Base-by-base conservation (phyloP, 1,140 invertebrate species). In the Euwallacea similis region DNA sequence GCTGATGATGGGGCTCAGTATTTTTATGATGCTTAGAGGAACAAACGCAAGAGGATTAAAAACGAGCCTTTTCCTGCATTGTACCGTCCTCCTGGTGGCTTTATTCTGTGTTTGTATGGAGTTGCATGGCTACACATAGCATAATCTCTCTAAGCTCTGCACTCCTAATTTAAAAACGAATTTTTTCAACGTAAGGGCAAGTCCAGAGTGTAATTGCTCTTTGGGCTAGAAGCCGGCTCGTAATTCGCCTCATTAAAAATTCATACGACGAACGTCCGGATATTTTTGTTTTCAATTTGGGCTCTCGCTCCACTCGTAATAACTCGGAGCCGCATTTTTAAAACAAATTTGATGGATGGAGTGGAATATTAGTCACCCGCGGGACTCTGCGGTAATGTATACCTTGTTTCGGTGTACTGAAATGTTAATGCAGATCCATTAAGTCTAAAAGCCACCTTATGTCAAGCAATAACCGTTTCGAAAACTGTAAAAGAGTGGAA, bases 381-480 rank as follows among this genome's bases (percentile, higher is more conserved):
- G 64, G 73, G 67, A 71, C 58, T 59, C 53, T 56, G 41, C 54
- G 54, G 62, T 69, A 69, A 69, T 71, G 64, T 62, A 63, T 67
- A 70, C 73, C 67, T 74, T 74, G 73, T 74, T 74, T 61, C 68
- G 42, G 58, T 64, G 67, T 69, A 66, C 63, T 74, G 69, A 74
- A 74, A 74, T 74, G 59, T 61, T 61, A 61, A 74, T 74, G 73
- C 63, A 67, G 62, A 74, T 74, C 73, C 68, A 74, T 74, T 74
- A 74, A 64, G 62, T 66, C 50, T 70, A 54, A 71, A 71, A 74
- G 67, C 68, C 13, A 7, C 16, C 47, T n/a, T 10, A 47, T 47
- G 46, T 47, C n/a, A 2, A 13, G 9, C n/a, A 9, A 47, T 47
- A 47, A 47, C 15, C 15, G 2, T 56, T 56, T 56, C 54, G 10